Evolutionary conservation across 2,113 vertebrate species (phyloP), one percentile per base, ranked within the genome.

Genomic region (Neolamprologus devosi): DNA sequence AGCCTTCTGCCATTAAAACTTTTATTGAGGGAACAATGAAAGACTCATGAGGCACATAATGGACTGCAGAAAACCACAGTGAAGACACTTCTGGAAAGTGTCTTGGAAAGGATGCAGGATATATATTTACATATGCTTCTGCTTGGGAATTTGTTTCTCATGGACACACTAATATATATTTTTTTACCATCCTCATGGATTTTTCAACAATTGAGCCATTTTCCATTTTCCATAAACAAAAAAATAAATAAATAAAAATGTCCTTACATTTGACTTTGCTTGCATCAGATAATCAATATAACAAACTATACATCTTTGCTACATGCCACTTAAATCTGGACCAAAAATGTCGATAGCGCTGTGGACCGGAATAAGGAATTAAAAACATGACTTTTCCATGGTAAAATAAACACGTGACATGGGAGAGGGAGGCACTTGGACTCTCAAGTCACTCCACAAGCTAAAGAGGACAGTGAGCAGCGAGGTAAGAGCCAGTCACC

Each of bases 401-500:
- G 8, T 12, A 49, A 84, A 78, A 57, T 23, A 58, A 47, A 78
- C 51, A 75, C 3, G 1, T 57, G 83, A 73, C 85, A 81, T 57
- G 83, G 63, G 70, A 33, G 58, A 86, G 87, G 87, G 85, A 65
- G 90, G 85, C 45, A 53, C 91, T 6, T 65, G 85, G 89, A 90
- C 87, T 89, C 80, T 85, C 85, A 84, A 90, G 81, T 88, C 87
- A 68, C 85, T 86, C 89, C 92, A 88, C 70, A 90, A 81, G 85
- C 86, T 88, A 91, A 84, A 91, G 86, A 90, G 87, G 87, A 89
- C 88, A 91, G 88, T 85, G 88, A 92, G 84, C 84, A 11, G 53
- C 87, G 90, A 94, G 94, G 93, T 95, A 95, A 95, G 93, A 92
- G 88, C 88, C 93, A 90, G 45, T 88, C 54, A 73, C 89, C 89